These are phyloP conservation scores for Quadroppia sp. DNA, from an alignment of 2,888 invertebrate genomes.

Conservation along the genomic window DNA sequence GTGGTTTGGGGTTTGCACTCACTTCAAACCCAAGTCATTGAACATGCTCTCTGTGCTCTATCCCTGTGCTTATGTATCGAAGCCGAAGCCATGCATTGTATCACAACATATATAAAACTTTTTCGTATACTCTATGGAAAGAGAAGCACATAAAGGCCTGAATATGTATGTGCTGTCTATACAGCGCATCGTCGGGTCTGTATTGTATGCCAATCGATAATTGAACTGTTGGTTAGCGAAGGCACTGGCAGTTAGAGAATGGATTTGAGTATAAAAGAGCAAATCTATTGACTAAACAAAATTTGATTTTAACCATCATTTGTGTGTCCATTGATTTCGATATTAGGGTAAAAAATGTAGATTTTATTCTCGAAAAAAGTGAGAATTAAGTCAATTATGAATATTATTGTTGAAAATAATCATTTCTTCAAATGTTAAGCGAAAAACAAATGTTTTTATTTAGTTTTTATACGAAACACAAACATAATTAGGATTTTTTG, in stretches of 20 bases:
- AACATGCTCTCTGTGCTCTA: background rate
- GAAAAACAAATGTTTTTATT: too few relatives aligned
- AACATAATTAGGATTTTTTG: too few relatives aligned
- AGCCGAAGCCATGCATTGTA: background rate
- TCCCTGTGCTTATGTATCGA: background rate
- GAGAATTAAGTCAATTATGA: too few relatives aligned
- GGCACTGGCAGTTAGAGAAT: background rate
- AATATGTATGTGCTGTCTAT: background rate
- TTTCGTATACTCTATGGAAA: background rate
- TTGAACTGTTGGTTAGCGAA: background rate
- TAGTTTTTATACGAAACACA: too few relatives aligned
- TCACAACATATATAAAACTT: background rate
- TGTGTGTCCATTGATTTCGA: background rate
- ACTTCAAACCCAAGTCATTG: background rate
- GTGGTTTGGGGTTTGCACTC: background rate
- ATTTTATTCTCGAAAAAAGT: background rate
- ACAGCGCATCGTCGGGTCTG: background rate
- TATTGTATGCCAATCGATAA: background rate
- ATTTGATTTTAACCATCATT: constrained; percentile 1
- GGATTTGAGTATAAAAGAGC: background rate
- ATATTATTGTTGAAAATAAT: too few relatives aligned
- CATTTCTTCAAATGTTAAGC: too few relatives aligned
- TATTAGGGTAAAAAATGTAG: background rate
- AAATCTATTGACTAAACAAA: constrained; percentile 17
- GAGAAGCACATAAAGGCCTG: background rate